phyloP scores from a whole-genome alignment of 1,140 invertebrate species.

The Drosophila carrolli region DNA sequence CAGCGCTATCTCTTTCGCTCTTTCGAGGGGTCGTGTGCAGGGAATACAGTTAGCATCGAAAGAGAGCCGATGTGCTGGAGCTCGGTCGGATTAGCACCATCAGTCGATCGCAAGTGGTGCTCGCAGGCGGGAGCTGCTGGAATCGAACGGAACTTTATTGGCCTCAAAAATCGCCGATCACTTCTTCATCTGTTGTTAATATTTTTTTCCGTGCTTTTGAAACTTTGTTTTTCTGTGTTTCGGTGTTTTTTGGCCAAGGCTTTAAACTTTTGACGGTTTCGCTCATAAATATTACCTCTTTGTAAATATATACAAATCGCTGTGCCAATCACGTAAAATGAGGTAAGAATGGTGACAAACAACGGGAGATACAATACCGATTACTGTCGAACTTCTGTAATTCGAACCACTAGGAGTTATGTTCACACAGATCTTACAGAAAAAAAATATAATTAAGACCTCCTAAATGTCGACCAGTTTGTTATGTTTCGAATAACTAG shows the following conservation, averaged over 20 bases:
- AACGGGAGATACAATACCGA: neutral
- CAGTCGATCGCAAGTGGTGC: constrained; percentile 28
- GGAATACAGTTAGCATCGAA: constrained; percentile 16
- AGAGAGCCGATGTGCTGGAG: constrained; percentile 1
- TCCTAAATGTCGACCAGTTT: too few relatives aligned
- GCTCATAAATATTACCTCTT: neutral
- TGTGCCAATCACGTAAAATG: constrained; percentile 17
- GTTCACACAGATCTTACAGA: too few relatives aligned
- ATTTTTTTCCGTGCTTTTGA: constrained; percentile 17
- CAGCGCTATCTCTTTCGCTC: constrained; percentile 4
- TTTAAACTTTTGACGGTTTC: constrained; percentile 3
- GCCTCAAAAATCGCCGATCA: neutral
- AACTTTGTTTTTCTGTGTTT: constrained; percentile 5
- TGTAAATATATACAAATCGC: constrained; percentile 12
- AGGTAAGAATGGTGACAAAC: constrained; percentile 25
- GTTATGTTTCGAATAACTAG: too few relatives aligned
- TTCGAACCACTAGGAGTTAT: neutral
- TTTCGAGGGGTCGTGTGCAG: constrained; percentile 28
- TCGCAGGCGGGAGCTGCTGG: constrained; percentile 20
- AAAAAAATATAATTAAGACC: too few relatives aligned
- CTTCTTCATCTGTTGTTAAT: constrained; percentile 4
- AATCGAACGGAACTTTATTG: constrained; percentile 3
- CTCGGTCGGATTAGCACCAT: constrained; percentile 5
- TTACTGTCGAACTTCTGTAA: neutral
- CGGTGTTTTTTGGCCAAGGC: constrained; percentile 27